Evolutionary conservation across 2,888 invertebrate species (phyloP).

Genomic region (Ctena decussata): DNA sequence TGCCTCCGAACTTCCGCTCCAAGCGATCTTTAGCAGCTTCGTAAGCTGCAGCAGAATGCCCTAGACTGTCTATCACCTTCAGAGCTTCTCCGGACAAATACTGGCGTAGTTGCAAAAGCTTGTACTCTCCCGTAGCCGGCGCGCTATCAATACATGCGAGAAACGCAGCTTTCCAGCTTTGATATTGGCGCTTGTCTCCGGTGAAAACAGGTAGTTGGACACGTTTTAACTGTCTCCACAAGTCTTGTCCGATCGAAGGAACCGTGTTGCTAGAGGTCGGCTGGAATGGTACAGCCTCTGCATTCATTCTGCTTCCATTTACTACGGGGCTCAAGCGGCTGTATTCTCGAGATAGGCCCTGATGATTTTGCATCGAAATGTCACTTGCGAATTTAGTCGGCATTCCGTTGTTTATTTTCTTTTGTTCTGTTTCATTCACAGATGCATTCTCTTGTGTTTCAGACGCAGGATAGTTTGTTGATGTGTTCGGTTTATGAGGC

Average conservation of each 20-base stretch:
- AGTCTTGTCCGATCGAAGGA: conserved; percentile 20
- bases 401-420: too few species aligned
- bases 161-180: too few species aligned
- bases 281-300: too few species aligned
- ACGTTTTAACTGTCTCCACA: conserved; percentile 54
- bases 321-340: not conserved
- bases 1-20: conserved; percentile 39
- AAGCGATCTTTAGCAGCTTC: conserved; percentile 42
- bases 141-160: conserved; percentile 50
- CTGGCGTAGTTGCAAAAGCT: conserved; percentile 57
- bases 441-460: too few species aligned
- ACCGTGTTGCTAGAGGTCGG: too few species aligned
- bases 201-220: conserved; percentile 51
- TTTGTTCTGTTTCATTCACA: too few species aligned
- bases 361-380: too few species aligned
- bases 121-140: conserved; percentile 48
- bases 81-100: conserved; percentile 47
- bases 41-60: conserved; percentile 45
- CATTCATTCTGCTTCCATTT: too few species aligned
- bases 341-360: too few species aligned
- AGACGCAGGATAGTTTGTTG: too few species aligned
- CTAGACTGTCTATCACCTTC: conserved; percentile 36
- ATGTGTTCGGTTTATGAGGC: too few species aligned
- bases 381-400: too few species aligned
- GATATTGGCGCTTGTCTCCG: conserved; percentile 49